phyloP scores from a whole-genome alignment of 2,888 invertebrate genomes.

The Drosophila nr. perissopoda region DNA sequence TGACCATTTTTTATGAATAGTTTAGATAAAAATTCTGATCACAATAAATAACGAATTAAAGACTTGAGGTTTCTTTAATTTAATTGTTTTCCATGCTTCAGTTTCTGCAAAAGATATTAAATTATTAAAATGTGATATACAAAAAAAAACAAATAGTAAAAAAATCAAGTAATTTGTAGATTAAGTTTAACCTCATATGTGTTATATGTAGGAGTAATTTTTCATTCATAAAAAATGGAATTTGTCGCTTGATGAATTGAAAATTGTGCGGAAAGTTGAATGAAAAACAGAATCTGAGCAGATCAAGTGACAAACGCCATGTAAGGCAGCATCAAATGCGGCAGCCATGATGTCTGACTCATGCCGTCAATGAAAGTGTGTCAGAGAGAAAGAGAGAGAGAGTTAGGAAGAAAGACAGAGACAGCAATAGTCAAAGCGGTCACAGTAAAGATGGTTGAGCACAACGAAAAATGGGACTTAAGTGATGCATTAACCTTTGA shows the following conservation, averaged over 20 bases:
- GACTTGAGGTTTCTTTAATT: fast-evolving
- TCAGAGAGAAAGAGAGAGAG: constrained; percentile 6
- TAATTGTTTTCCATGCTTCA: too few relatives aligned
- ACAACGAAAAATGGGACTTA: constrained; percentile 23
- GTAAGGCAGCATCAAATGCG: constrained; percentile 31
- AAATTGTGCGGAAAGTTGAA: background rate
- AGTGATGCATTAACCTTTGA: constrained; percentile 62
- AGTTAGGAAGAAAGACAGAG: background rate
- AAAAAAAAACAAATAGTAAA: background rate
- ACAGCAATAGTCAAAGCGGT: constrained; percentile 18
- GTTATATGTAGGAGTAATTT: background rate
- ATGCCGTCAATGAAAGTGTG: constrained; percentile 4
- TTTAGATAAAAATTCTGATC: background rate
- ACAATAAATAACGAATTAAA: too few relatives aligned
- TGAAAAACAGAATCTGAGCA: background rate
- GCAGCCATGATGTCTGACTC: constrained; percentile 51
- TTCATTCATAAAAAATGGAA: background rate
- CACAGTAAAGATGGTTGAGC: constrained; percentile 54
- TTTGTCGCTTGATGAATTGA: background rate
- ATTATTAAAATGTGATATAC: too few relatives aligned
- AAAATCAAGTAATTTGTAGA: background rate
- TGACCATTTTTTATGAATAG: background rate
- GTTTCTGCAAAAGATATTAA: background rate
- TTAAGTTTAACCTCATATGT: background rate
- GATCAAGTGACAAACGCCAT: constrained; percentile 20